Base-by-base conservation (phyloP, 2,113 vertebrate genomes). In the Trinectes maculatus region DNA sequence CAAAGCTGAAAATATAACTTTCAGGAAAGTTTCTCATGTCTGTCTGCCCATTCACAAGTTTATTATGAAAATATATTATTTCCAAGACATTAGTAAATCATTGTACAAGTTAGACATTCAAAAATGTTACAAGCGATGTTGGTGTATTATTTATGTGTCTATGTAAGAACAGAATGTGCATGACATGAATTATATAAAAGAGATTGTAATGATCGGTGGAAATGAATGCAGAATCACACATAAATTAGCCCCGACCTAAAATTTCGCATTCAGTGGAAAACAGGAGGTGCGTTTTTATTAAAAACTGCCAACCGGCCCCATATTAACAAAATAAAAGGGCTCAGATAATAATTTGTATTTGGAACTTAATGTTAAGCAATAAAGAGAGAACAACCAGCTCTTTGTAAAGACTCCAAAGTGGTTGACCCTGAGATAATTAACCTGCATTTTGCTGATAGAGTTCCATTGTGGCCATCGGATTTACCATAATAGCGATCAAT, bases 391-490 rank as follows among this genome's bases (percentile, higher is more conserved):
- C 46, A 67, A 51, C 46, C 8, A 40, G 69, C 71, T 83, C 87
- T 90, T 92, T 91, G 92, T 90, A 76, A 74, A 77, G 81, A 71
- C 75, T 86, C 73, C 56, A 86, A 69, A 83, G 80, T 49, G 74
- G 56, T 80, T 92, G 91, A 92, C 92, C 93, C 90, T 71, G 66
- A 91, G 87, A 92, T 93, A 92, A 91, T 94, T 93, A 93, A 93
- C 92, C 91, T 89, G 88, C 83, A 87, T 92, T 92, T 91, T 87
- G 90, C 92, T 92, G 91, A 92, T 90, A 88, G 86, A 87, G 86
- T 89, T 93, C 89, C 89, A 93, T 90, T 92, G 91, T 92, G 90
- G 82, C 74, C 87, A 91, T 91, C 59, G 90, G 88, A 93, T 93
- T 93, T 93, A 90, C 90, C 88, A 92, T 91, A 87, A 92, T 91